Percentiles rank a stretch among this genome's conserved stretches.
Conservation (phyloP, 2,888 invertebrate species). For the Agrochola litura region DNA sequence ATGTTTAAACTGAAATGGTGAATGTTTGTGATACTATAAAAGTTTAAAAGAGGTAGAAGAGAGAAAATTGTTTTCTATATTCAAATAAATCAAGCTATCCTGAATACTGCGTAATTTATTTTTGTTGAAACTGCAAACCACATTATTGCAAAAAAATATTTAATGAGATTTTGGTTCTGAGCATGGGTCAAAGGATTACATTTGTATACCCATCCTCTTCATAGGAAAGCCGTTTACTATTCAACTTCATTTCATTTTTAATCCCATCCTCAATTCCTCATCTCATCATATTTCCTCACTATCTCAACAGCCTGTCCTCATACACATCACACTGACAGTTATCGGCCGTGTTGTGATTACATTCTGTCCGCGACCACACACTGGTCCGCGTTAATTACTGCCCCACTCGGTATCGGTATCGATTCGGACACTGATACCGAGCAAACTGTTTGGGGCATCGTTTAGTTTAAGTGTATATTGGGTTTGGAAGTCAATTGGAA, state of each 20-base stretch:
- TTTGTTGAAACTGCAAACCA: not conserved
- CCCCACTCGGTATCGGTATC: constrained; percentile 50
- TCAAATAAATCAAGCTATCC: not conserved
- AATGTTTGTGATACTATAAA: too few species aligned
- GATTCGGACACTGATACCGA: constrained; percentile 51
- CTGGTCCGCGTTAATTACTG: constrained; percentile 50
- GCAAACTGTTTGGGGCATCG: constrained; percentile 40
- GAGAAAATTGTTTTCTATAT: not conserved
- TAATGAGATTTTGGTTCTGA: not conserved
- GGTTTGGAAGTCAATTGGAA: constrained; percentile 56
- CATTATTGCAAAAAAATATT: not conserved
- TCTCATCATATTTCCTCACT: not conserved
- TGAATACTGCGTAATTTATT: not conserved
- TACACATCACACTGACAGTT: constrained; percentile 43
- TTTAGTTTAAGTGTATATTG: constrained; percentile 57
- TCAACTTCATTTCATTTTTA: constrained; percentile 6
- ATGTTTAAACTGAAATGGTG: not conserved
- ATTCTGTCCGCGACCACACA: constrained; percentile 46
- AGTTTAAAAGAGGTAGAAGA: not conserved
- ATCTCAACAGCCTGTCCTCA: constrained; percentile 4
- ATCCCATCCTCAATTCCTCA: not conserved
- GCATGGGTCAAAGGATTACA: not conserved
- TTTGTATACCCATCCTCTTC: not conserved
- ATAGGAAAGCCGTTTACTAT: not conserved
- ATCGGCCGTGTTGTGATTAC: constrained; percentile 52